Base-by-base conservation (phyloP, 2,113 vertebrate species). In the Laterallus jamaicensis region DNA sequence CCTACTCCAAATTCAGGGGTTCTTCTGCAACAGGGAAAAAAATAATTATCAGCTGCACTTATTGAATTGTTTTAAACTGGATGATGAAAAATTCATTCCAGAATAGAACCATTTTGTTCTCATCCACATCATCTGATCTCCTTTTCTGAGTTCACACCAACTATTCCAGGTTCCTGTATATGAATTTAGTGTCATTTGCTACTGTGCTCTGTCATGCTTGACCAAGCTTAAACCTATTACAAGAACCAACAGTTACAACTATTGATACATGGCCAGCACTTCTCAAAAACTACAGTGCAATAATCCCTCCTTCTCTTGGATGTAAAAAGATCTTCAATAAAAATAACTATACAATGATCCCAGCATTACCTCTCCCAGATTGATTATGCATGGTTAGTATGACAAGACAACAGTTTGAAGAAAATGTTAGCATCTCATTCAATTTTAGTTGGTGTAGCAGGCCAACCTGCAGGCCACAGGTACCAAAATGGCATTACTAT, bases 401-500 rank as follows among this genome's bases (percentile, higher is more conserved):
- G 24, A 62, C 52, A 58, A 28, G 49, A n/a, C 50, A 83, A 50
- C 31, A 67, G 8, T 62, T 70, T 62, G 64, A 95, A 81, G 60
- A 47, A 92, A 95, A 70, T 7, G 26, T 44, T 47, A 75, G 6
- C 6, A 68, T 47, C 62, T 32, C 67, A 25, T 86, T 82, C 3
- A 1, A 63, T 78, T 92, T 91, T 50, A 82, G 35, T 5, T 47
- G 25, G 18, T 39, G 28, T 19, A 10, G 21, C 4, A 9, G 25
- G 32, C 18, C 58, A 82, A 4, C 29, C 39, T 62, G 55, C 39
- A 62, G 39, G 22, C 28, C 55, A 82, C 1, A 2, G 32, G 14
- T 50, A 55, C 12, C 0, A 0, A 84, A 63, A 75, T 28, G 47
- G 37, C 52, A 86, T 40, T 40, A 16, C 50, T 21, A 2, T 11